Evolutionary conservation across 2,797 vertebrate genomes (phyloP).

Genomic region (Synanceia verrucosa): DNA sequence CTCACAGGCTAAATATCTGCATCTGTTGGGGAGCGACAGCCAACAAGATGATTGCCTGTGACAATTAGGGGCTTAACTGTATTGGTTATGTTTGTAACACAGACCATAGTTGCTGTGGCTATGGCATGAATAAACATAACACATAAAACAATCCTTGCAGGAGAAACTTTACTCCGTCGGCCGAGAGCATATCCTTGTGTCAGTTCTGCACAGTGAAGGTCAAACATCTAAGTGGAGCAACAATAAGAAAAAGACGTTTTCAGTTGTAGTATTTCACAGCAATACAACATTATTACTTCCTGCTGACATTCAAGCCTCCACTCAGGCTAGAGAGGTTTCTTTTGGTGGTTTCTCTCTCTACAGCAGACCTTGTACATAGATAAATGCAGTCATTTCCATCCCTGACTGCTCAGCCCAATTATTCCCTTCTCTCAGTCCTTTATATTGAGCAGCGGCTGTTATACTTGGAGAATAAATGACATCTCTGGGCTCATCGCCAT

Average conservation of each 20-base stretch:
- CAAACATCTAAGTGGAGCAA: background rate
- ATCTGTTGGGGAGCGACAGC: no score
- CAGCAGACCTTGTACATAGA: background rate
- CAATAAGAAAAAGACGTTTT: background rate
- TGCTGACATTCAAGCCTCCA: background rate
- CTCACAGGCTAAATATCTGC: no score
- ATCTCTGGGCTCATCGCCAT: background rate
- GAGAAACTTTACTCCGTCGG: background rate
- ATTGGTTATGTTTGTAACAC: no score
- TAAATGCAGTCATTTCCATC: slow-evolving; percentile 22
- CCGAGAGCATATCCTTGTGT: background rate
- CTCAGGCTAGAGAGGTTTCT: background rate
- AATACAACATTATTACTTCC: background rate
- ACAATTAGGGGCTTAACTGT: no score
- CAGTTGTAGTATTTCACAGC: background rate
- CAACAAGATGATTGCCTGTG: no score
- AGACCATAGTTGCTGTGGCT: no score
- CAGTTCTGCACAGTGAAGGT: background rate
- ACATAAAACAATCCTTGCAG: no score
- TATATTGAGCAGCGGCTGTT: slow-evolving; percentile 18
- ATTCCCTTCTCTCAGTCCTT: slow-evolving; percentile 10
- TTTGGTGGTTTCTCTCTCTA: no score
- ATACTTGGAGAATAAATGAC: slow-evolving; percentile 29
- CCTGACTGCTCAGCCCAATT: slow-evolving; percentile 16
- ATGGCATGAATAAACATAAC: no score